phyloP scores from a whole-genome alignment of 2,113 vertebrate species.

The Cyphomyrus discorhynchus region DNA sequence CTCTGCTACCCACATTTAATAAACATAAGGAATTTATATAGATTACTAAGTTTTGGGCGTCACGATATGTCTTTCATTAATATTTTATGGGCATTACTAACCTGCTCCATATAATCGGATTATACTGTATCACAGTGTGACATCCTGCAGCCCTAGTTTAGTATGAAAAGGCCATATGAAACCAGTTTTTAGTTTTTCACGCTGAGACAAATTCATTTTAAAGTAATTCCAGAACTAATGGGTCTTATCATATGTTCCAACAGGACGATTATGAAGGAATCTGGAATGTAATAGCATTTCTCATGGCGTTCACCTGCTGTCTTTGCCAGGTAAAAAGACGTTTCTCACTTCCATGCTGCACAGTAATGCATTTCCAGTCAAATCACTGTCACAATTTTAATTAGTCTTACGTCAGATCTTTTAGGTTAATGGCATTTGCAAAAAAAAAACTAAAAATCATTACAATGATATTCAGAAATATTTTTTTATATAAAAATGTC shows the following conservation, averaged over 20 bases:
- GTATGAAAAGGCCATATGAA: not conserved
- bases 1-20: not conserved
- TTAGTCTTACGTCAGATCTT: not conserved
- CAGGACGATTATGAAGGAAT: conserved; percentile 80
- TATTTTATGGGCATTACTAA: not conserved
- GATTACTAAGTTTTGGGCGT: not conserved
- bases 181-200: not conserved
- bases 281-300: conserved; percentile 82
- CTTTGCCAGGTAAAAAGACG: conserved; percentile 70
- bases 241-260: not conserved
- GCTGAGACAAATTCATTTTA: not conserved
- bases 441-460: not conserved
- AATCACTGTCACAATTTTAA: not conserved
- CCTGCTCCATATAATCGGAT: not conserved
- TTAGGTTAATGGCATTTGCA: not conserved
- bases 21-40: not conserved
- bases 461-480: not conserved
- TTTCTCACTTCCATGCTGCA: not conserved
- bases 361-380: not conserved
- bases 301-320: conserved; percentile 79
- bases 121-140: not conserved
- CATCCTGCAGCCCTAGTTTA: not conserved
- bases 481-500: not conserved
- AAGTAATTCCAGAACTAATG: not conserved
- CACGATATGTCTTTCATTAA: not conserved